Evolutionary conservation across 2,888 invertebrate genomes (phyloP), one percentile per base, ranked within the genome.

Genomic region (Physocephala rufipes): DNA sequence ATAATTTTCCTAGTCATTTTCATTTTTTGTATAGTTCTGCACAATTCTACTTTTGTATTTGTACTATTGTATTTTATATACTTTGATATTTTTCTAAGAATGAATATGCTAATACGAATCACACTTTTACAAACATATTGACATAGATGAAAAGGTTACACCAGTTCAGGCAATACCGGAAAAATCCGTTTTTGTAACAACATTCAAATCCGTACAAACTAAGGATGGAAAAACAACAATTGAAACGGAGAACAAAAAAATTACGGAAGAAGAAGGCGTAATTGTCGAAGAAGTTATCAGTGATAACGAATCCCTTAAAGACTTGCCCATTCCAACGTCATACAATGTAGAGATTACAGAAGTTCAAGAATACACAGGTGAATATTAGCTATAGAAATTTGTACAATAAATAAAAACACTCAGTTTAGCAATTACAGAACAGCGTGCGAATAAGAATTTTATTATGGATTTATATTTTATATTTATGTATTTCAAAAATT

Each of bases 201-300:
- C 87, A 75, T 87, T 87, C 75, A 85, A 86, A 78, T 84, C 86
- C 71, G 79, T 81, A 78, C 82, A 83, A 80, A 82, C 82, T 71
- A 84, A 86, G 74, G 82, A 84, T 69, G 83, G 85, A 70, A 81
- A 84, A 77, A 80, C 84, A 36, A 78, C 80, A 62, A 84, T 85
- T 77, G 82, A 82, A 82, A 83, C 77, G 76, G 82, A 83, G 83
- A 85, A 76, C 76, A 85, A 82, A 74, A 84, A 79, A 78, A 79
- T 84, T 73, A 83, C 82, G 28, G 78, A 83, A 74, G 85, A 86
- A 70, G 82, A 85, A 76, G 83, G 84, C 30, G 77, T 85, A 71
- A 75, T 85, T 74, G 84, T 85, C 76, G 85, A 85, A 74, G 86
- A 86, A 75, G 81, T 83, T 26, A 81, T 86, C 73, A 84, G 85